phyloP scores from a whole-genome alignment of 2,797 vertebrate species.

The Iguana delicatissima region DNA sequence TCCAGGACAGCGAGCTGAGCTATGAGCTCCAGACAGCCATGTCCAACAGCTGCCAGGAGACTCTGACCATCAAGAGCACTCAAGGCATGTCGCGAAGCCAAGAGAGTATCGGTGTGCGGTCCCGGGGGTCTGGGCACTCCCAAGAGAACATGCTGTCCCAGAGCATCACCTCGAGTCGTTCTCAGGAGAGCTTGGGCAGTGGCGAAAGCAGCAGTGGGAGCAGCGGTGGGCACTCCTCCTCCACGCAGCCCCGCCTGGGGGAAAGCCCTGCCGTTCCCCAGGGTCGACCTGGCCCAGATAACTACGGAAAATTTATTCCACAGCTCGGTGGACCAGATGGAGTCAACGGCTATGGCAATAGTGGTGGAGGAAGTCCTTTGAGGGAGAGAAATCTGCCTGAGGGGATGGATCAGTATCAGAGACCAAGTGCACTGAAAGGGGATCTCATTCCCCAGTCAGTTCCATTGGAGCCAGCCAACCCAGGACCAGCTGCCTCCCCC shows the following conservation, averaged over 20 bases:
- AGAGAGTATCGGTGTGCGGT: conserved; percentile 91
- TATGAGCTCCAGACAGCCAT: conserved; percentile 93
- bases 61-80: conserved; percentile 79
- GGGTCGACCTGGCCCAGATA: conserved; percentile 33
- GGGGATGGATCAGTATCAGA: conserved; percentile 82
- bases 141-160: conserved; percentile 82
- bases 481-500: conserved; percentile 27
- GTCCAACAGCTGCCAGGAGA: conserved; percentile 85
- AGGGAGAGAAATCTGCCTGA: conserved; percentile 91
- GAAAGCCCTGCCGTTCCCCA: conserved; percentile 38
- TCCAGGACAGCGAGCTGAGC: conserved; percentile 94
- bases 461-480: background rate
- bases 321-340: conserved; percentile 41
- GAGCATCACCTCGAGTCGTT: conserved; percentile 72
- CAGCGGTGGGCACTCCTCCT: conserved; percentile 71
- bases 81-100: conserved; percentile 84
- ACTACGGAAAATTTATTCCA: conserved; percentile 3
- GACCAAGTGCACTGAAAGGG: conserved; percentile 50
- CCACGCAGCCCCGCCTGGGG: background rate
- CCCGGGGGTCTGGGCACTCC: conserved; percentile 89
- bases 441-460: background rate
- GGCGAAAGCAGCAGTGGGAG: conserved; percentile 62
- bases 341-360: conserved; percentile 36
- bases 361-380: conserved; percentile 60
- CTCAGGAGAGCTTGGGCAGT: conserved; percentile 81